Conservation (phyloP, 2,797 vertebrate genomes). For the Paedocypris micromegethes region DNA sequence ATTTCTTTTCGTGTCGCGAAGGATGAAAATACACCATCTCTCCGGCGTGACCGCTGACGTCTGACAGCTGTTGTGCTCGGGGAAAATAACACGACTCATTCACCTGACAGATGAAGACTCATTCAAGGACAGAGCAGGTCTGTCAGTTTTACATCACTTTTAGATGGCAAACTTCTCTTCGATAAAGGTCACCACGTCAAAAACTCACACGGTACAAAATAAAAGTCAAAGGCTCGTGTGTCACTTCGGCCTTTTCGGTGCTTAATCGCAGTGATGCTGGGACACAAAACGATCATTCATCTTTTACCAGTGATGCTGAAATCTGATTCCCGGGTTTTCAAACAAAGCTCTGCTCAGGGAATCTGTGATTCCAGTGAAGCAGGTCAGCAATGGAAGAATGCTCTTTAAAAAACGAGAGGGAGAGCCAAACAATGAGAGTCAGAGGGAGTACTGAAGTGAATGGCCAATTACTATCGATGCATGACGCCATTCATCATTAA, state of each 20-base stretch:
- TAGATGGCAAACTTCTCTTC: not conserved
- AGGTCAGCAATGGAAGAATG: constrained; percentile 25
- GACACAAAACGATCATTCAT: constrained; percentile 27
- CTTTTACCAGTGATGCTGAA: constrained; percentile 38
- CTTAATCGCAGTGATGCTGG: constrained; percentile 2
- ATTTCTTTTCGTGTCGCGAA: not conserved
- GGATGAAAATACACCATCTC: constrained; percentile 23
- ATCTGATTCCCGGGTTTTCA: constrained; percentile 38
- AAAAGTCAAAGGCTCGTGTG: not conserved
- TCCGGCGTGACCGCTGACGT: constrained; percentile 17
- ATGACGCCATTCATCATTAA: constrained; percentile 43
- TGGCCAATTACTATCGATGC: constrained; percentile 43
- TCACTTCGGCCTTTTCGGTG: not conserved
- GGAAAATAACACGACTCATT: constrained; percentile 32
- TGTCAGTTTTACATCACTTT: constrained; percentile 26
- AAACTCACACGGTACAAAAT: not conserved
- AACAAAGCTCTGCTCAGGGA: constrained; percentile 34
- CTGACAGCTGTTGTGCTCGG: constrained; percentile 38
- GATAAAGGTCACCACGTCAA: too few relatives aligned
- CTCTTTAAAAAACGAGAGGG: not conserved
- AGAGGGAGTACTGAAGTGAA: constrained; percentile 39
- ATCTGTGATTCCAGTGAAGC: constrained; percentile 36
- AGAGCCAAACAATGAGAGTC: constrained; percentile 29
- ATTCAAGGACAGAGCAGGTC: constrained; percentile 44
- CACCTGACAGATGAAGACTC: constrained; percentile 40